Evolutionary conservation across 1,140 invertebrate genomes (phyloP), one percentile per base, ranked within the genome.

Genomic region (Eubasilissa regina): DNA sequence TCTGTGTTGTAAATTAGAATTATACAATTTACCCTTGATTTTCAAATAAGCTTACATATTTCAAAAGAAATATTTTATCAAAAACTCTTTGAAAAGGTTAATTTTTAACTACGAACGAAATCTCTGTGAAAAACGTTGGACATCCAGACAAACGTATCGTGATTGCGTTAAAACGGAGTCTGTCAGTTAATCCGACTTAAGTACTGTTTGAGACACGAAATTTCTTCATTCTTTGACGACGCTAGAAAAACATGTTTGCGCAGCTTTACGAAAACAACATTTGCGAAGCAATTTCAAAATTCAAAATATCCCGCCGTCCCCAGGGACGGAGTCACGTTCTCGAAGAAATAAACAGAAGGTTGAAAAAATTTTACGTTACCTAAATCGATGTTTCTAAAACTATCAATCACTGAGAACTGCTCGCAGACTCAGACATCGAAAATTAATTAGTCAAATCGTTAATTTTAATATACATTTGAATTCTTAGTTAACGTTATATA

Each of bases 221-320:
- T 68, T 21, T 47, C 64, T 44, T 35, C 68, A 55, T 73, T 73
- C 47, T 19, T 17, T 0, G 48, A 48, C 12, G 68, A 55, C 47
- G 68, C 48, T 73, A 25, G 12, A 55, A 73, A 55, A 73, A 73
- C 68, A 73, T 53, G 47, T 73, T 55, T 53, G 44, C 66, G 1
- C 66, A 17, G 43, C 45, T 25, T 45, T 48, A 47, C 45, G 45
- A 19, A 70, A 70, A 70, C 17, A 70, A 48, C 9, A 48, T 17
- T 43, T 43, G 13, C 45, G 44, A 25, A 44, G 45, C 66, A n/a
- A 48, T 47, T 70, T n/a, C 66, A 44, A 70, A 8, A 9, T 73
- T 73, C 17, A 48, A 73, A 68, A 68, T 47, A 68, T 68, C 13
- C 19, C 44, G 11, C 7, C 44, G 21, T 15, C 35, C 13, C 43